A percentile compares a stretch with the other conserved stretches of the same genome.
Evolutionary conservation across 64 coral and sea anemone species (phyloP).

Genomic region (Montipora cactus): DNA sequence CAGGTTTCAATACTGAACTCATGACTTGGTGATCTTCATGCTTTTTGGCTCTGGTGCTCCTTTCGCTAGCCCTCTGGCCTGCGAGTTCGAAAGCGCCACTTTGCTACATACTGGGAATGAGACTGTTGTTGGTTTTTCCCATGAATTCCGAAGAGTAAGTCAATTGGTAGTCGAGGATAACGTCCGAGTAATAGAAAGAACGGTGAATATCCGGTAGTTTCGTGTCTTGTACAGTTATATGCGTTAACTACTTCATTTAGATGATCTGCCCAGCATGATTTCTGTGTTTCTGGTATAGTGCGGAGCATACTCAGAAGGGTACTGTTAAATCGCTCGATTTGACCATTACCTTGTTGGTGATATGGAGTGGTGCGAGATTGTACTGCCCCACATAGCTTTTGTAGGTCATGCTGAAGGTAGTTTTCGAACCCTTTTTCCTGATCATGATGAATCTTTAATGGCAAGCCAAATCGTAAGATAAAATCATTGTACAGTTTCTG

Average conservation of each 20-base stretch:
- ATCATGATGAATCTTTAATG: too few relatives aligned
- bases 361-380: neutral
- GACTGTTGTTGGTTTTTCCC: too few relatives aligned
- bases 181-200: neutral
- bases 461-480: too few relatives aligned
- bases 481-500: too few relatives aligned
- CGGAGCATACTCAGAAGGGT: conserved; percentile 32
- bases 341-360: neutral
- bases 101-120: too few relatives aligned
- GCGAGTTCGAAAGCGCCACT: too few relatives aligned
- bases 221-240: conserved; percentile 47
- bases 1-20: too few relatives aligned
- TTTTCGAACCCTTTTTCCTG: too few relatives aligned
- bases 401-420: too few relatives aligned
- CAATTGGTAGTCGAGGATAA: neutral
- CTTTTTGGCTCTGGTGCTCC: too few relatives aligned
- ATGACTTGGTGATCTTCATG: too few relatives aligned
- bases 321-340: neutral
- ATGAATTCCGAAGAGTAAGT: neutral
- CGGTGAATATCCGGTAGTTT: conserved; percentile 32
- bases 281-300: conserved; percentile 45
- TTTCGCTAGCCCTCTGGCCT: too few relatives aligned
- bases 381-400: neutral
- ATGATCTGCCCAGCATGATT: conserved; percentile 44
- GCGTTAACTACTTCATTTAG: conserved; percentile 33